A percentile compares a stretch with the other conserved stretches of the same genome.
phyloP scores from a whole-genome alignment of 64 coral and sea anemone genomes.

The Montipora cactus region DNA sequence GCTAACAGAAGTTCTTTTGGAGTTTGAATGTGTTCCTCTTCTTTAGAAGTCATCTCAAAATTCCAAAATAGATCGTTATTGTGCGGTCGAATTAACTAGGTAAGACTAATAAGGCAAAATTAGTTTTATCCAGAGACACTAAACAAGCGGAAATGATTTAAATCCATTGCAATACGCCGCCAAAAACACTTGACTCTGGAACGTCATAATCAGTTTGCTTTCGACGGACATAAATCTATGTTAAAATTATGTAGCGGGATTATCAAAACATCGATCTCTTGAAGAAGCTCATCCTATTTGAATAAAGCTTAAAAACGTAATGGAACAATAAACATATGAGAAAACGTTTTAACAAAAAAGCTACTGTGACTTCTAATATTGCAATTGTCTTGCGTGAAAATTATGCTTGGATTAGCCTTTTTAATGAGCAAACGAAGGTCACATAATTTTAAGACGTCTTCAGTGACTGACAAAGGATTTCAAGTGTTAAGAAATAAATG shows the following conservation, averaged over 20 bases:
- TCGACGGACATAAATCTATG: not conserved
- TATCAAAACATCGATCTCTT: too few species aligned
- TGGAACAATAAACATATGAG: too few species aligned
- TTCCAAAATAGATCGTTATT: too few species aligned
- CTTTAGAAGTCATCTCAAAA: not conserved
- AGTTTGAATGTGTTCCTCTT: not conserved
- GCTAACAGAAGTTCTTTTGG: not conserved
- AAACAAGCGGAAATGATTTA: not conserved
- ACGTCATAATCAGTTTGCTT: not conserved
- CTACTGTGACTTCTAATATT: too few species aligned
- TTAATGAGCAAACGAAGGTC: not conserved
- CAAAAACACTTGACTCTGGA: not conserved
- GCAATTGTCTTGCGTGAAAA: too few species aligned
- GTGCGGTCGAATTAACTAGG: too few species aligned
- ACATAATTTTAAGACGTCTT: not conserved
- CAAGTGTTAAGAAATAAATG: too few species aligned
- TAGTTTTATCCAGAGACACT: not conserved
- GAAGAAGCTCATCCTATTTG: too few species aligned
- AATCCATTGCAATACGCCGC: not conserved
- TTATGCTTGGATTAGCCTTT: not conserved
- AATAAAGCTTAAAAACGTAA: too few species aligned
- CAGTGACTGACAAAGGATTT: too few species aligned
- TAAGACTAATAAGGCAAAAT: not conserved
- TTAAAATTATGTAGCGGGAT: too few species aligned
- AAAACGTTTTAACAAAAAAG: too few species aligned